Evolutionary conservation across 2,113 vertebrate species (phyloP), one percentile per base, ranked within the genome.

Genomic region (Rhegmatorhina hoffmannsi): DNA sequence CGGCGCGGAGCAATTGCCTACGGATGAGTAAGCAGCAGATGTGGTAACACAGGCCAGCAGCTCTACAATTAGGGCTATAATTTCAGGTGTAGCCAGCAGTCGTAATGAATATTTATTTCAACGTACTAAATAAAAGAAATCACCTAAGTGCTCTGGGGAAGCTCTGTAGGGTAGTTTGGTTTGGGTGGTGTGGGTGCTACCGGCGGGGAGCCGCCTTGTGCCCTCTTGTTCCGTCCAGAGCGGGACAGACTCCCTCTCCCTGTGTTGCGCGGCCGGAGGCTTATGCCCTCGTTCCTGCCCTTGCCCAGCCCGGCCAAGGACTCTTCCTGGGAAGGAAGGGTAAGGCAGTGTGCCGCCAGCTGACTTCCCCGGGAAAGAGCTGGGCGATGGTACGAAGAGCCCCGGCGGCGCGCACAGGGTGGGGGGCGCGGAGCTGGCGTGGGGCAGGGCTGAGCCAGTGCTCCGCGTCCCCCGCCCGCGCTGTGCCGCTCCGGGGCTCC

Each of bases 71-170:
- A 92, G 69, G 75, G 80, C 72, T 89, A 63, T 93, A 79, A 97
- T 96, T 92, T 83, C 85, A 93, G 88, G 85, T 96, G 79, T 76
- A 92, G 82, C 90, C 63, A 80, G 72, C 29, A 76, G 59, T 87
- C 15, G 25, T 40, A 60, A 91, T 83, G 90, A 96, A 96, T 94
- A 96, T 93, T 95, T 94, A 96, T 96, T 88, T 88, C 79, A 69
- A 40, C 8, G 20, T 60, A 47, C 56, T 18, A 34, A 91, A 82
- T 82, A 75, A 73, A 92, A 78, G 36, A 87, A 91, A 87, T 84
- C 7, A 11, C 26, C n/a, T 11, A 6, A 15, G 40, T 43, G 40
- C 40, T 43, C 40, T 43, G 40, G 14, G 40, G 40, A 43, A 24
- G 16, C 14, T 2, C 8, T 6, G 56, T 4, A 67, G 59, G 38